phyloP scores from a whole-genome alignment of 2,797 vertebrate genomes.

The Echeneis naucrates region DNA sequence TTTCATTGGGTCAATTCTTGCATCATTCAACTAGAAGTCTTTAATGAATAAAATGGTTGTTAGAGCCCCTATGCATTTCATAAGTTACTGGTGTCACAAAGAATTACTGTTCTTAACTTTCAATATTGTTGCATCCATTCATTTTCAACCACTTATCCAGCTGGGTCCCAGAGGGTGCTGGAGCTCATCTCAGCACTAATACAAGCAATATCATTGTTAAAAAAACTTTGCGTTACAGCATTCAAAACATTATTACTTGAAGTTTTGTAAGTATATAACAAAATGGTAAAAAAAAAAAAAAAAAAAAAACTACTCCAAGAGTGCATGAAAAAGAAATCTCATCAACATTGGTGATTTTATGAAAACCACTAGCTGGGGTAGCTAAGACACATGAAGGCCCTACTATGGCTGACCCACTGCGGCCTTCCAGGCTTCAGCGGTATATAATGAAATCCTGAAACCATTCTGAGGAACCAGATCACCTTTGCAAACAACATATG shows the following conservation, averaged over 20 bases:
- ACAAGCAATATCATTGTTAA: no score
- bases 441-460: neutral
- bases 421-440: slow-evolving; percentile 14
- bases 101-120: neutral
- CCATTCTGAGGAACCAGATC: neutral
- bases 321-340: neutral
- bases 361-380: neutral
- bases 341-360: neutral
- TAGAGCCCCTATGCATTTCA: neutral
- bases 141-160: no score
- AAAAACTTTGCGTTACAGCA: neutral
- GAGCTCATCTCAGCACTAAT: no score
- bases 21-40: neutral
- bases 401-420: neutral
- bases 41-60: neutral
- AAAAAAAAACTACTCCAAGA: neutral
- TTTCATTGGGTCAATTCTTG: no score
- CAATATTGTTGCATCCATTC: no score
- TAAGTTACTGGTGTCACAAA: neutral
- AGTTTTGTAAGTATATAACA: neutral
- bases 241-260: neutral
- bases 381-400: neutral
- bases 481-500: neutral
- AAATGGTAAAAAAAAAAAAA: neutral
- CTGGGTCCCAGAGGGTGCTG: no score